Percentiles rank a stretch among this genome's conserved stretches.
These are phyloP conservation scores for Dolomedes plantarius DNA, from an alignment of 2,888 invertebrate species.

Conservation along the genomic window DNA sequence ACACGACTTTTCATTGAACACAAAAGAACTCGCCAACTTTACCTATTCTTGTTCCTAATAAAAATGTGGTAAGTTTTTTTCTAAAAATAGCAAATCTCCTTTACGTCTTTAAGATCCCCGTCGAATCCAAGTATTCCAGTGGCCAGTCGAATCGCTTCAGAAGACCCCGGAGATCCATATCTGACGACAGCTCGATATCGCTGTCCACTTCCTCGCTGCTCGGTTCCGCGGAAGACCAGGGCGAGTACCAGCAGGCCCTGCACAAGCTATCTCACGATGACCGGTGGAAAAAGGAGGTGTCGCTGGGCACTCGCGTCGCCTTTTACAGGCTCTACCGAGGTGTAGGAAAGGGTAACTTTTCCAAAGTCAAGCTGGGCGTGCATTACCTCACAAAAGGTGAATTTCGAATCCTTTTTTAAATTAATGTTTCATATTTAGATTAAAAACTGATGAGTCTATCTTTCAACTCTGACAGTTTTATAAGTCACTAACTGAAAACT, in stretches of 20 bases:
- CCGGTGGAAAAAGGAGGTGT: conserved; percentile 80
- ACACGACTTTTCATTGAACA: too few relatives aligned
- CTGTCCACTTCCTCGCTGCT: conserved; percentile 33
- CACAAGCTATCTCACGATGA: conserved; percentile 73
- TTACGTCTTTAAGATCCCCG: conserved; percentile 36
- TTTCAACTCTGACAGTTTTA: too few relatives aligned
- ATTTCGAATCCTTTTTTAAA: neutral
- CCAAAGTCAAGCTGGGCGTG: conserved; percentile 85
- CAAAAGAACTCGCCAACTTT: too few relatives aligned
- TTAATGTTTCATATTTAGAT: too few relatives aligned
- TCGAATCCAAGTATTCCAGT: conserved; percentile 22
- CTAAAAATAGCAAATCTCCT: too few relatives aligned
- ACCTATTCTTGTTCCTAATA: too few relatives aligned
- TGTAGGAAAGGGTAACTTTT: conserved; percentile 86
- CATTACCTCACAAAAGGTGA: conserved; percentile 86
- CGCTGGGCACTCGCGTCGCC: conserved; percentile 85
- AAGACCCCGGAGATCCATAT: conserved; percentile 49
- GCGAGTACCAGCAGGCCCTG: conserved; percentile 25
- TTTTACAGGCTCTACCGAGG: conserved; percentile 86
- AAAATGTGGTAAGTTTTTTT: too few relatives aligned
- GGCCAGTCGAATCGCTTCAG: conserved; percentile 8
- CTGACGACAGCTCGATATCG: conserved; percentile 54
- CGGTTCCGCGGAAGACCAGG: neutral
- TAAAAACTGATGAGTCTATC: too few relatives aligned
- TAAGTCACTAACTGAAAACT: too few relatives aligned